Evolutionary conservation across 2,888 invertebrate species (phyloP), one percentile per base, ranked within the genome.

Genomic region (Coelopa pilipes): DNA sequence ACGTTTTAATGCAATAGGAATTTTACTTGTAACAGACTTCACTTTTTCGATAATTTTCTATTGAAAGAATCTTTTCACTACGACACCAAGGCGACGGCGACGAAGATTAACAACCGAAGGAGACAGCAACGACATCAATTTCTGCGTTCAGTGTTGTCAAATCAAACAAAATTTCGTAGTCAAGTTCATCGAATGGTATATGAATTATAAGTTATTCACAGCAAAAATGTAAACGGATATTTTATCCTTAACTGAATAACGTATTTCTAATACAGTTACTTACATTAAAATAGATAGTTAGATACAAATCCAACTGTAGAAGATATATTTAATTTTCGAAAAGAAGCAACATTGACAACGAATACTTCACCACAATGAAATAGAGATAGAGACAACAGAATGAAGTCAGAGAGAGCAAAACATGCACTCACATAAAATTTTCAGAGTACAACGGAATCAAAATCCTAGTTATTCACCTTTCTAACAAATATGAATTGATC

Each of bases 351-450:
- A 69, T 57, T 69, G 57, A 45, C 57, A n/a, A 9, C 19, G 47
- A 45, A 53, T 46, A 15, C 10, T 65, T 17, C 24, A 45, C 24
- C 57, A 59, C 47, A 21, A 5, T 24, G 34, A 34, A 4, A 34
- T 34, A 34, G 34, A 34, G 34, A 34, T 7, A 34, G 34, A 34
- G 34, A 34, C 34, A 34, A 66, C 15, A 21, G 66, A 1, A 57
- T 50, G 4, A 4, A 34, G 34, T 34, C 21, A 53, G 66, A 75
- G 69, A 49, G 76, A 75, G 74, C 70, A 67, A 19, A 68, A 46
- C 57, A 47, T 45, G 24, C 70, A 49, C 49, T 34, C 63, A 71
- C 34, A 63, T 62, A 53, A n/a, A 67, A 34, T 13, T 19, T 53
- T 66, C 49, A 17, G 17, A 57, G 19, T 57, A 19, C 19, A 57